Evolutionary conservation across 2,113 vertebrate genomes (phyloP).

Genomic region (Daphoenositta chrysoptera): DNA sequence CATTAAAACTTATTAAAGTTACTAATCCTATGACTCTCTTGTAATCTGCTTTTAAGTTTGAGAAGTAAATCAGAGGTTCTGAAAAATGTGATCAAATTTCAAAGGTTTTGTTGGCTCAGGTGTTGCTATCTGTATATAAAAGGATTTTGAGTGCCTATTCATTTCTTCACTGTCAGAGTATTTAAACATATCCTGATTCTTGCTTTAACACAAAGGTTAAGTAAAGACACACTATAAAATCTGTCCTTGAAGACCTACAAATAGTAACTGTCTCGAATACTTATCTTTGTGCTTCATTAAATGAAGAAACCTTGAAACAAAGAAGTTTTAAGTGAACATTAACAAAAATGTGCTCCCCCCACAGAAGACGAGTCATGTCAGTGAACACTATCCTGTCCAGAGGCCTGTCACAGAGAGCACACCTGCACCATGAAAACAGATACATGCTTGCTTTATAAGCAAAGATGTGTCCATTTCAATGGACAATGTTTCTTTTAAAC

Average conservation of each 20-base stretch:
- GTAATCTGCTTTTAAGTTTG: neutral
- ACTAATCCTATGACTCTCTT: neutral
- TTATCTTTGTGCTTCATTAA: neutral
- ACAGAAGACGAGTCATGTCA: neutral
- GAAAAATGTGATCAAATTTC: neutral
- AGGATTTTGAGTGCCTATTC: neutral
- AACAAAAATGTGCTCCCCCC: neutral
- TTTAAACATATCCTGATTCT: neutral
- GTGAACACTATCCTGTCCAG: neutral
- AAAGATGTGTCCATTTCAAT: neutral
- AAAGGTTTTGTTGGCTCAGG: neutral
- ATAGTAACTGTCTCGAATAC: neutral
- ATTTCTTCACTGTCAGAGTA: neutral
- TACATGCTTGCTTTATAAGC: neutral
- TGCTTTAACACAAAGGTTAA: constrained; percentile 5
- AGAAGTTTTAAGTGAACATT: neutral
- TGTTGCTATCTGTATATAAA: neutral
- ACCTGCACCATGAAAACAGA: neutral
- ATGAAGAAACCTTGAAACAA: neutral
- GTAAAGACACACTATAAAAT: neutral
- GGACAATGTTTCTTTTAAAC: too few species aligned
- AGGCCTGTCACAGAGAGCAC: neutral
- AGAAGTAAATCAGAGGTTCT: neutral
- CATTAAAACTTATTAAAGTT: neutral
- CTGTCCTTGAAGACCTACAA: neutral